Percentiles rank a stretch among this genome's conserved stretches.
These are phyloP conservation scores for Cottoperca gobio DNA, from an alignment of 2,797 vertebrate species.

Conservation along the genomic window DNA sequence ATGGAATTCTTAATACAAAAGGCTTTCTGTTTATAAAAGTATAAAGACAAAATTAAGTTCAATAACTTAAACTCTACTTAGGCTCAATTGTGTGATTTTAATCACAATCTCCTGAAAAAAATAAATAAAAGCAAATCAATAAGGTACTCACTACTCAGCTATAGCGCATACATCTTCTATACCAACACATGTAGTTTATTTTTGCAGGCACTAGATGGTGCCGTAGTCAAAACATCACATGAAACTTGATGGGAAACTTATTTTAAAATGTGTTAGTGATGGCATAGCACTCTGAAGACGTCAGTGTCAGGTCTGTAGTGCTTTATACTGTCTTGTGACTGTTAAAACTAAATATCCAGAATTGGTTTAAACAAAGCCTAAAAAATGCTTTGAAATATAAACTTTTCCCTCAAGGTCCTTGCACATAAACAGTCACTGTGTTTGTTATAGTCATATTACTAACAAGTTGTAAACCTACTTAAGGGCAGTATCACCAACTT, in stretches of 20 bases:
- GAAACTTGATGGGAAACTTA: neutral
- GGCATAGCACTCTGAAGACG: neutral
- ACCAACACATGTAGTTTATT: neutral
- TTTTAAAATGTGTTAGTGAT: neutral
- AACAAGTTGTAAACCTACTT: neutral
- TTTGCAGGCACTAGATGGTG: conserved; percentile 47
- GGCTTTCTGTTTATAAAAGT: neutral
- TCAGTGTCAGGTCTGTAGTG: neutral
- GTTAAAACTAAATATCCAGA: neutral
- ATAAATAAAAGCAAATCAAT: neutral
- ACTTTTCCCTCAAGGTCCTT: neutral
- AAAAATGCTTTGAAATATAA: neutral
- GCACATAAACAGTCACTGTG: neutral
- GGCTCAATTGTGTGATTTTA: neutral
- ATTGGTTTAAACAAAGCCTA: neutral
- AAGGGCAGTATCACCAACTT: neutral
- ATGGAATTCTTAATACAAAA: neutral
- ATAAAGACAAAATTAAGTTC: neutral
- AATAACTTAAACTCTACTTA: neutral
- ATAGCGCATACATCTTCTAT: neutral
- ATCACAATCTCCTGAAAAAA: neutral
- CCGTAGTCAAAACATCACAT: neutral
- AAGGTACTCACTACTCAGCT: neutral
- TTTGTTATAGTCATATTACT: neutral
- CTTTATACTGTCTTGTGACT: neutral